phyloP scores from a whole-genome alignment of 2,797 vertebrate species.

The Leptodactylus fallax region DNA sequence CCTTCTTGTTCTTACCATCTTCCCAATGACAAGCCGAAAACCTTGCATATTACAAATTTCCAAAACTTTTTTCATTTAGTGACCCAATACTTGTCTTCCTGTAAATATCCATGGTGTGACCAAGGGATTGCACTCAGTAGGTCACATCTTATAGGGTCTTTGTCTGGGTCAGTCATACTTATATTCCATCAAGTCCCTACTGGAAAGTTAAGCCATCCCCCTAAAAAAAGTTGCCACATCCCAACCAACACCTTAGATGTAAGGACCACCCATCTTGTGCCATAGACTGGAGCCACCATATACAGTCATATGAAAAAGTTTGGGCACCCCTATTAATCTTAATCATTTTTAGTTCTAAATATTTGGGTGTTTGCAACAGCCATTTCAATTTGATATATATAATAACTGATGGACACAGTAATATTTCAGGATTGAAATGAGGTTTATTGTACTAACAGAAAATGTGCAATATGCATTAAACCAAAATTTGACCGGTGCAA shows the following conservation, averaged over 20 bases:
- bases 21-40: background rate
- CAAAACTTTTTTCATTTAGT: too few relatives aligned
- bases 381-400: too few relatives aligned
- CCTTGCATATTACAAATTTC: background rate
- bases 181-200: background rate
- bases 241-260: background rate
- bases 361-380: too few relatives aligned
- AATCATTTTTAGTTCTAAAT: too few relatives aligned
- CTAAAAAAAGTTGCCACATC: background rate
- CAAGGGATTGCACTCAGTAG: background rate
- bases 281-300: too few relatives aligned
- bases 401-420: too few relatives aligned
- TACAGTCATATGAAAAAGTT: too few relatives aligned
- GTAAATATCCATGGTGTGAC: background rate
- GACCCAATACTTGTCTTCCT: background rate
- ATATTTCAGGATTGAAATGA: too few relatives aligned
- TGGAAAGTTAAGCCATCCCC: background rate
- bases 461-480: too few relatives aligned
- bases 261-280: background rate
- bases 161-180: background rate
- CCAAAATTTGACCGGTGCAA: too few relatives aligned
- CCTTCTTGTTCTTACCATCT: background rate
- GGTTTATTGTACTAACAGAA: too few relatives aligned
- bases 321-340: too few relatives aligned
- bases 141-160: background rate